Evolutionary conservation across 2,888 invertebrate species (phyloP).

Genomic region (Malthinus flaveolus): DNA sequence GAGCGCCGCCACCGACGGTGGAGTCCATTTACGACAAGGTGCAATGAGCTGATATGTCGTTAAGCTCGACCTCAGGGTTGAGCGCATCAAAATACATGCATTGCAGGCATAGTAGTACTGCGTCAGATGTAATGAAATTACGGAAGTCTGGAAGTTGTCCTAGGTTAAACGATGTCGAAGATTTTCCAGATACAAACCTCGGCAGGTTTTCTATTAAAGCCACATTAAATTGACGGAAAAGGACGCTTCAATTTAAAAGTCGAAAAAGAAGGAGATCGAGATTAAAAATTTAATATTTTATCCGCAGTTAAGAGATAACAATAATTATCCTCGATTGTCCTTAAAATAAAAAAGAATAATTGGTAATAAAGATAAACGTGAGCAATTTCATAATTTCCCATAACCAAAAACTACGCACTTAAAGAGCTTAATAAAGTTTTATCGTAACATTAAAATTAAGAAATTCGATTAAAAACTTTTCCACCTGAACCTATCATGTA

Average conservation of each 20-base stretch:
- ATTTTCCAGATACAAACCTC: constrained; percentile 7
- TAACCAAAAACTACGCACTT: constrained; percentile 24
- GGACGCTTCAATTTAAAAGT: background rate
- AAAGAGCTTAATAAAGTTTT: constrained; percentile 32
- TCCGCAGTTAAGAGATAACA: background rate
- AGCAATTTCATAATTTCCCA: constrained; percentile 17
- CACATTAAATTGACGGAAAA: constrained; percentile 8
- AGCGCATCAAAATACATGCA: constrained; percentile 31
- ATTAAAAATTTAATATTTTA: constrained; percentile 1
- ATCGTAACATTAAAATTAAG: constrained; percentile 34
- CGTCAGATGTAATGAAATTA: constrained; percentile 29
- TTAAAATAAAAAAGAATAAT: constrained; percentile 5
- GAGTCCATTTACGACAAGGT: constrained; percentile 38
- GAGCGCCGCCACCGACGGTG: constrained; percentile 30
- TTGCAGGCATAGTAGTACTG: constrained; percentile 22
- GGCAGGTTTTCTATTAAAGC: constrained; percentile 9
- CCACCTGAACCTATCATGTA: constrained; percentile 36
- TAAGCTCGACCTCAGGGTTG: constrained; percentile 26
- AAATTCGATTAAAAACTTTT: constrained; percentile 35
- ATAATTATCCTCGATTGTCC: background rate
- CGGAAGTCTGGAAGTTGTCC: constrained; percentile 26
- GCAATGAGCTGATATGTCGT: constrained; percentile 41
- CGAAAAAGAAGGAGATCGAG: background rate
- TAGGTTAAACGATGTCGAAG: constrained; percentile 22
- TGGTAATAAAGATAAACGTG: constrained; percentile 9